Evolutionary conservation across 2,113 vertebrate genomes (phyloP).

Genomic region (Todiramphus saurophagus): DNA sequence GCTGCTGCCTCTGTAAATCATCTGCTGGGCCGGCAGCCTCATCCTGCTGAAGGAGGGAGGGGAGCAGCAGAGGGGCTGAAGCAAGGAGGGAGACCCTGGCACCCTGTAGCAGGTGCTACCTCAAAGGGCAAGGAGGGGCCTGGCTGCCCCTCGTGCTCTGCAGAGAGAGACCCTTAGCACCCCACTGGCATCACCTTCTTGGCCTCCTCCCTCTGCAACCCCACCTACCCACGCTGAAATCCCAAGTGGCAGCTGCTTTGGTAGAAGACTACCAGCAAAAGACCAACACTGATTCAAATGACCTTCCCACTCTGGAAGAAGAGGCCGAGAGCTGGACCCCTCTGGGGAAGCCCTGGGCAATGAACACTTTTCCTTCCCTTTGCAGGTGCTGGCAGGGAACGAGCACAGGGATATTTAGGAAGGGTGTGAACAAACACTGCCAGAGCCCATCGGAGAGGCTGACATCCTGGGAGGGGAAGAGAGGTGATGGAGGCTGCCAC

Average conservation of each 20-base stretch:
- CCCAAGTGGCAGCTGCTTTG: not conserved
- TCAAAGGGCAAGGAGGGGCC: not conserved
- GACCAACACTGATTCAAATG: not conserved
- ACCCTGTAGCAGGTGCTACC: rapidly evolving
- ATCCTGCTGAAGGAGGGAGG: rapidly evolving
- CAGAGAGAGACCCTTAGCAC: not conserved
- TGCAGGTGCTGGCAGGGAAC: not conserved
- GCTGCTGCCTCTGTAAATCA: not conserved
- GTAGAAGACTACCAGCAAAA: not conserved
- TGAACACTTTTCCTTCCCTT: not conserved
- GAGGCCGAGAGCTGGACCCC: not conserved
- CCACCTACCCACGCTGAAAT: rapidly evolving
- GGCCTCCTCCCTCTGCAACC: not conserved
- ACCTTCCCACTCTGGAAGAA: not conserved
- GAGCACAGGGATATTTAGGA: not conserved
- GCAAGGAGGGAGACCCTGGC: not conserved
- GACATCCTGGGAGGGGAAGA: not conserved
- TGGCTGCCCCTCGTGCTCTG: rapidly evolving
- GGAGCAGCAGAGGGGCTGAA: not conserved
- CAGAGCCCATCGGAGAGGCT: not conserved
- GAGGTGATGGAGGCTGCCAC: not conserved
- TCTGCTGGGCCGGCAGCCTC: not conserved
- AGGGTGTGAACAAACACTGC: not conserved
- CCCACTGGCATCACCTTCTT: not conserved
- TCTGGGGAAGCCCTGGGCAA: not conserved